Evolutionary conservation across 2,797 vertebrate genomes (phyloP).

Genomic region (Muscicapa comitata): DNA sequence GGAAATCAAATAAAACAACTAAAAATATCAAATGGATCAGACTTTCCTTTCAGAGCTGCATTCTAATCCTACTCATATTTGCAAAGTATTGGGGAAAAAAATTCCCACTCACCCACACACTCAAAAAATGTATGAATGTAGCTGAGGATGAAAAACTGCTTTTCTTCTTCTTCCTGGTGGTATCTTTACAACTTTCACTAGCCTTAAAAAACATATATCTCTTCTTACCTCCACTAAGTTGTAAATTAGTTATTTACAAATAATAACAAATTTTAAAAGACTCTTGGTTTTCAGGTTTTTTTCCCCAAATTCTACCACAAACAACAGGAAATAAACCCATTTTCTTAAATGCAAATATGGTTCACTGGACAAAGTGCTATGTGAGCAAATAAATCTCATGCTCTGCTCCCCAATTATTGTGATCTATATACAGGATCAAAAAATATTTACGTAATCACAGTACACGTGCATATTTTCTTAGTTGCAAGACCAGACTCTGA

Average conservation of each 20-base stretch:
- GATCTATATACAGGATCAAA: not conserved
- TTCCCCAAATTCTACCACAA: not conserved
- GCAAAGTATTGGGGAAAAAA: not conserved
- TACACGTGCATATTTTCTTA: not conserved
- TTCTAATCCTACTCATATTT: not conserved
- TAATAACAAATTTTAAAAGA: not conserved
- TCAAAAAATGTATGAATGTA: not conserved
- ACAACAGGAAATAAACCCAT: not conserved
- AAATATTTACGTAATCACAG: not conserved
- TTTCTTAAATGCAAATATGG: not conserved
- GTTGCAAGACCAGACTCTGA: not conserved
- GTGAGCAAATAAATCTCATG: accelerated
- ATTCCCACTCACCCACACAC: not conserved
- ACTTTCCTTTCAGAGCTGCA: not conserved
- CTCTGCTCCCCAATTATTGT: not conserved
- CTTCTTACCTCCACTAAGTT: not conserved
- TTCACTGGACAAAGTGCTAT: not conserved
- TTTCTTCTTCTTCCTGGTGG: not conserved
- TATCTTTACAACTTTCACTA: not conserved
- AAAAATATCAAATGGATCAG: not conserved
- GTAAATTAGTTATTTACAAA: not conserved
- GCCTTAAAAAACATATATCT: not conserved
- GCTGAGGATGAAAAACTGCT: not conserved
- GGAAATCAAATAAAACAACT: not conserved
- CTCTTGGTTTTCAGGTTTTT: accelerated